Evolutionary conservation across 1,140 invertebrate species (phyloP), one percentile per base, ranked within the genome.

Genomic region (Heliconius nattereri): DNA sequence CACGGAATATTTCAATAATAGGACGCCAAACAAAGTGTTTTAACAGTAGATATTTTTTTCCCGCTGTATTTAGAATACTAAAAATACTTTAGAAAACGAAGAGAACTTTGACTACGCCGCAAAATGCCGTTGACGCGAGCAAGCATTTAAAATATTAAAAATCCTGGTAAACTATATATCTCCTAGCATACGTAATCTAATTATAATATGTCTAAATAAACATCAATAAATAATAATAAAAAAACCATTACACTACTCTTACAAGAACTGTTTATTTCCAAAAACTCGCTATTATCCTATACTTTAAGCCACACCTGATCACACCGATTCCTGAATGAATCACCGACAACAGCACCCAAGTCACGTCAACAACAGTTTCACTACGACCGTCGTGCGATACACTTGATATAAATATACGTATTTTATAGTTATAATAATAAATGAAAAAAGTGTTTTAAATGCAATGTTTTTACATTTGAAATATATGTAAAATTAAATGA

Each of bases 301-400:
- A 45, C 0, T 49, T 76, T 72, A 66, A 19, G 29, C 70, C 73
- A 79, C 11, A 32, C 70, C 11, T n/a, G 3, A 57, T 57, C 54
- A 52, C 60, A 76, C 66, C 71, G 78, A 76, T 76, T 79, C 78
- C 73, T 76, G 73, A 79, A 79, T 79, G 78, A 79, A 79, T 79
- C 78, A 79, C 78, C 16, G 13, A 35, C 37, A 70, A n/a, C 78
- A 66, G 45, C 23, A 71, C 75, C 32, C 77, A 45, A 79, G 78
- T 79, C 78, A 79, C 78, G 78, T 76, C 70, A 52, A 78, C 78
- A 60, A 79, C 78, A 79, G 78, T 79, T 79, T 79, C 78, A 79
- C 78, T 79, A 79, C 78, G 37, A 71, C 66, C 78, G 60, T 29
- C 20, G 73, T 72, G 26, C 60, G 60, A 16, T 66, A 66, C 60